phyloP scores from a whole-genome alignment of 2,888 invertebrate genomes.

The Rugalucina vietnamica region DNA sequence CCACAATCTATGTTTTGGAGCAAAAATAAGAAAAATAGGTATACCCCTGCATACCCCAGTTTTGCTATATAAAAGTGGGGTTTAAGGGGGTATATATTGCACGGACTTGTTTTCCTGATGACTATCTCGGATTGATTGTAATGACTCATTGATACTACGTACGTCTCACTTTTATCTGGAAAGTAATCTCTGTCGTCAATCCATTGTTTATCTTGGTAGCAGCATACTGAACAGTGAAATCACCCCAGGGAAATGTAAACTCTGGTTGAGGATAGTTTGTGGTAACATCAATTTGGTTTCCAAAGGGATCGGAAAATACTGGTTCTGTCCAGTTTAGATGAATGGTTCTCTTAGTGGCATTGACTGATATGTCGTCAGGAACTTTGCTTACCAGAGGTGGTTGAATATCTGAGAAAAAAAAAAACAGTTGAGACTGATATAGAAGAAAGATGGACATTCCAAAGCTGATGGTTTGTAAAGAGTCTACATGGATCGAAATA shows the following conservation, averaged over 20 bases:
- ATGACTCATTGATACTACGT: too few species aligned
- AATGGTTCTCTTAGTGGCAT: constrained; percentile 32
- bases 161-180: constrained; percentile 58
- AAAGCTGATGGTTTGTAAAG: too few species aligned
- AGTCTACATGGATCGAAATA: too few species aligned
- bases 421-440: too few species aligned
- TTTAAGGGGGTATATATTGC: too few species aligned
- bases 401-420: constrained; percentile 52
- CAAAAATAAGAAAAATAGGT: too few species aligned
- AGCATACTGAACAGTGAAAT: constrained; percentile 61
- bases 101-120: too few species aligned
- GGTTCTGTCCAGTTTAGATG: constrained; percentile 59
- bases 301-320: constrained; percentile 60
- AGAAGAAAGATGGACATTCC: too few species aligned
- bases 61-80: too few species aligned
- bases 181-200: constrained; percentile 49
- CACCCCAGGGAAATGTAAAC: constrained; percentile 66
- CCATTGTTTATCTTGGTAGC: constrained; percentile 62
- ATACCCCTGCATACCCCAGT: too few species aligned
- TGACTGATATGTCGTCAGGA: constrained; percentile 17
- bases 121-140: too few species aligned
- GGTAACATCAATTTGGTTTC: constrained; percentile 36
- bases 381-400: constrained; percentile 56
- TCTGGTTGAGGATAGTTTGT: constrained; percentile 55
- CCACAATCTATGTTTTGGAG: too few species aligned